Evolutionary conservation across 1,140 invertebrate genomes (phyloP).

Genomic region (Goniozus legneri): DNA sequence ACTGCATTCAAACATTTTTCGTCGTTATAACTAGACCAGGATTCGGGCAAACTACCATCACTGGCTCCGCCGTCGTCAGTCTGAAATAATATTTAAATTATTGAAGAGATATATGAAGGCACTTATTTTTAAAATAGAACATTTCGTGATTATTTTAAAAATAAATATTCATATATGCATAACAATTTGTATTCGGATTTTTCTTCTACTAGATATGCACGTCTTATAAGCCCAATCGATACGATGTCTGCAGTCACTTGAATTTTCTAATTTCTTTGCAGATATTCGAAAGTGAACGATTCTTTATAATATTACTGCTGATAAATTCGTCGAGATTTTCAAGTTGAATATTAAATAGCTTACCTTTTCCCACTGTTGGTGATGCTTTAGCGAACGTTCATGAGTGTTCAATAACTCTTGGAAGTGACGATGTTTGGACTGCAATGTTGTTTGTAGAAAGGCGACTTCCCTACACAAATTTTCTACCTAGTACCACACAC

Average conservation of each 20-base stretch:
- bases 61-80: slow-evolving; percentile 45
- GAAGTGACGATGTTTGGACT: slow-evolving; percentile 51
- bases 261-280: too few relatives aligned
- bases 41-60: slow-evolving; percentile 44
- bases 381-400: slow-evolving; percentile 37
- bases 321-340: too few relatives aligned
- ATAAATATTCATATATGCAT: too few relatives aligned
- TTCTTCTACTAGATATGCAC: too few relatives aligned
- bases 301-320: too few relatives aligned
- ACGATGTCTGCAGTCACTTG: too few relatives aligned
- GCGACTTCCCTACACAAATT: slow-evolving; percentile 54
- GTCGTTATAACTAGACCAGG: slow-evolving; percentile 51
- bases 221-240: too few relatives aligned
- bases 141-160: too few relatives aligned
- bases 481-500: slow-evolving; percentile 54
- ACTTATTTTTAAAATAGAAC: too few relatives aligned
- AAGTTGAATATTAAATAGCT: too few relatives aligned
- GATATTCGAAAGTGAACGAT: too few relatives aligned
- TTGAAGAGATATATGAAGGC: neutral
- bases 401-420: slow-evolving; percentile 50
- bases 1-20: slow-evolving; percentile 57
- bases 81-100: slow-evolving; percentile 35
- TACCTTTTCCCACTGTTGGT: slow-evolving; percentile 45
- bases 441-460: slow-evolving; percentile 52
- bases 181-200: too few relatives aligned